Conservation (phyloP, 2,113 vertebrate species). For the Hepsetus odoe region DNA sequence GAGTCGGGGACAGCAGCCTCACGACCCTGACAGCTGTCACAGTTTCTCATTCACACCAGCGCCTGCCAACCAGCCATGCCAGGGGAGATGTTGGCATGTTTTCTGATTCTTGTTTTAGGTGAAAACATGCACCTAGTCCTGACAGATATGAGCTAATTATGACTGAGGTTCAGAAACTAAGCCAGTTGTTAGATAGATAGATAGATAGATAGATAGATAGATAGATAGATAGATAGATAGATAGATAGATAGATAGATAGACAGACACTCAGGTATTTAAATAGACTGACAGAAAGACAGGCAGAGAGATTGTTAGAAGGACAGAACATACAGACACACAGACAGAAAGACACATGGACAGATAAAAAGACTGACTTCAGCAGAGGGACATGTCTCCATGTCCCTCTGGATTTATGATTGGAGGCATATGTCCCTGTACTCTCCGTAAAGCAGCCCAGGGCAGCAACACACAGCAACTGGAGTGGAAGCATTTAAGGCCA, state of each 20-base stretch:
- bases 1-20: not conserved
- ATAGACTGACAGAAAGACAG: no score
- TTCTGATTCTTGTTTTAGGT: not conserved
- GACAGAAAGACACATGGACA: no score
- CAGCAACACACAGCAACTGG: not conserved
- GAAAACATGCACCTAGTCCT: not conserved
- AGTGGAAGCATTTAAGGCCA: not conserved
- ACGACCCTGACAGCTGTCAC: constrained; percentile 30
- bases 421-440: not conserved
- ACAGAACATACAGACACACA: no score
- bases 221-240: no score
- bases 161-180: not conserved
- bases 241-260: no score
- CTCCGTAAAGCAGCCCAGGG: not conserved
- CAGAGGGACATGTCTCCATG: not conserved
- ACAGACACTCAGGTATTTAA: no score
- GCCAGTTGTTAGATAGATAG: no score
- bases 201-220: no score
- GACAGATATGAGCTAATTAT: constrained; percentile 10
- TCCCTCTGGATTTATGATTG: not conserved
- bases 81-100: not conserved
- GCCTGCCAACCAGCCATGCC: not conserved
- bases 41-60: not conserved
- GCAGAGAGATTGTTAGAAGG: no score
- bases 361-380: no score